A percentile compares a stretch with the other conserved stretches of the same genome.
These are phyloP conservation scores for Patagioenas fasciata DNA, from an alignment of 2,113 vertebrate species.

Conservation along the genomic window DNA sequence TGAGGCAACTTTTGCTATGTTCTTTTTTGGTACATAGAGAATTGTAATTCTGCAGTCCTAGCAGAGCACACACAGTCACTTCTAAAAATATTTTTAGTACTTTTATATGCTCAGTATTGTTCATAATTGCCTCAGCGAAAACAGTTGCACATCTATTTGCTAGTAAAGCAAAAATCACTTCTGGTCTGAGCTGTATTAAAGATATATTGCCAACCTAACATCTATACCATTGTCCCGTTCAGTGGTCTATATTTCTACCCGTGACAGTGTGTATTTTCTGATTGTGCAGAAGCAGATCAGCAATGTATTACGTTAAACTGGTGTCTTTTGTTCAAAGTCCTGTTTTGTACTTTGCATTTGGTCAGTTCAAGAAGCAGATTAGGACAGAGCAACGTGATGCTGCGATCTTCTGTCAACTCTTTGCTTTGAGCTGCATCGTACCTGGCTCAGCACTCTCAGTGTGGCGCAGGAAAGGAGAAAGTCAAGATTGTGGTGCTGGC, in stretches of 20 bases:
- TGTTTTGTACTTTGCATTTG: neutral
- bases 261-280: neutral
- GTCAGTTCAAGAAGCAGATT: neutral
- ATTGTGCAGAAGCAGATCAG: neutral
- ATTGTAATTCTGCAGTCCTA: neutral
- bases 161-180: neutral
- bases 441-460: neutral
- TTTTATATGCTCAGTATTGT: neutral
- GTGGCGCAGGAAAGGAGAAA: neutral
- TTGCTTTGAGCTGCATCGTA: neutral
- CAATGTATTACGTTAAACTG: neutral
- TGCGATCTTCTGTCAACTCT: neutral
- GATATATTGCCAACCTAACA: neutral
- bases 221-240: fast-evolving
- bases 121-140: neutral
- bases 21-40: neutral
- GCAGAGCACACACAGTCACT: neutral
- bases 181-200: neutral
- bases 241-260: neutral
- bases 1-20: neutral
- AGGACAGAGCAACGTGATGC: neutral
- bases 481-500: neutral
- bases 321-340: neutral
- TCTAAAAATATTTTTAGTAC: neutral
- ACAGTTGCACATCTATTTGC: neutral